Evolutionary conservation across 2,797 vertebrate genomes (phyloP).

Genomic region (Bothrops alternatus): DNA sequence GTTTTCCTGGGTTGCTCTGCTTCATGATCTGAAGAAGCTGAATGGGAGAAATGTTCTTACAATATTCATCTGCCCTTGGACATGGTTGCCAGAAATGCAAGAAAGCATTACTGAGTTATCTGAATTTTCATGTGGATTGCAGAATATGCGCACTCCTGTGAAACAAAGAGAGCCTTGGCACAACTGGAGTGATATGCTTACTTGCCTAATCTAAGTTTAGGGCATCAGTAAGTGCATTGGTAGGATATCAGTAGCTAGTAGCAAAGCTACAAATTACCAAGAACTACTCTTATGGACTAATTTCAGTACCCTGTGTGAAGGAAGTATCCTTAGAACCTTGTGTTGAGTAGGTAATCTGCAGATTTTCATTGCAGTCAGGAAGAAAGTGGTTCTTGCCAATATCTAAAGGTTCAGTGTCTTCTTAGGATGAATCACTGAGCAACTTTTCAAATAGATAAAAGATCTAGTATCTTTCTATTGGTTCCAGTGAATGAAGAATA

Average conservation of each 20-base stretch:
- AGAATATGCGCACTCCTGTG: neutral
- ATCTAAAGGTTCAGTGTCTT: neutral
- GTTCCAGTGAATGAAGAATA: neutral
- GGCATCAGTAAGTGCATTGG: neutral
- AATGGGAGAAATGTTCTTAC: neutral
- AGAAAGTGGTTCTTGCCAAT: neutral
- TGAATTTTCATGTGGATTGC: neutral
- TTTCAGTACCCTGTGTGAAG: neutral
- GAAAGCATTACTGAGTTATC: neutral
- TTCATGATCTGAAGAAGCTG: neutral
- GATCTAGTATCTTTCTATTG: neutral
- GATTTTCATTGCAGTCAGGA: neutral
- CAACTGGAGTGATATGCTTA: neutral
- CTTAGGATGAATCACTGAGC: neutral
- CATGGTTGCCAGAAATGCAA: neutral
- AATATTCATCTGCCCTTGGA: neutral
- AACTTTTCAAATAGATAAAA: neutral
- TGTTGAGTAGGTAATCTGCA: neutral
- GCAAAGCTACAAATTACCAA: neutral
- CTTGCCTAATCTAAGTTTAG: neutral
- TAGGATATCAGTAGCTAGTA: neutral
- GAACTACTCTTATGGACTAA: neutral
- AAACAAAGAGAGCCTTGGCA: neutral
- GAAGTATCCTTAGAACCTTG: neutral
- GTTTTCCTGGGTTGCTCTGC: neutral